A percentile compares a stretch with the other conserved stretches of the same genome.
Evolutionary conservation across 1,140 invertebrate genomes (phyloP).

Genomic region (Drosophila rhopaloa): DNA sequence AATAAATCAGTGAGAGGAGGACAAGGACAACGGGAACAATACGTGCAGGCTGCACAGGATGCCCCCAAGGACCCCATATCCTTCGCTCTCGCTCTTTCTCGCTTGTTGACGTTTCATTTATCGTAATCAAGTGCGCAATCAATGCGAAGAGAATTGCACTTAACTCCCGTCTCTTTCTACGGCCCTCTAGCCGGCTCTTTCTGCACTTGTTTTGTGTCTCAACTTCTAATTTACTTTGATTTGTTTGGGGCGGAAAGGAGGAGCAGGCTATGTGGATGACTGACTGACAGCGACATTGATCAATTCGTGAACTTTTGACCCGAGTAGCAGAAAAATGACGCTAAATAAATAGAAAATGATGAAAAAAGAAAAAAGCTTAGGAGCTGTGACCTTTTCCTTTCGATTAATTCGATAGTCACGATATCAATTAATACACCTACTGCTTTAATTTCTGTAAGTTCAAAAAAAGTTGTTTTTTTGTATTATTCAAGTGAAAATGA

Average conservation of each 20-base stretch:
- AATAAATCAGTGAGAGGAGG: slow-evolving; percentile 72
- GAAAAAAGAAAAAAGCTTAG: not conserved
- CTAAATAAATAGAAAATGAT: not conserved
- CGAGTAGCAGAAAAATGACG: not conserved
- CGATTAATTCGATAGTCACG: too few species aligned
- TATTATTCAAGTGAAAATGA: too few species aligned
- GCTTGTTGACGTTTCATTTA: slow-evolving; percentile 82
- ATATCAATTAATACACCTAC: too few species aligned
- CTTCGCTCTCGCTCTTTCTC: not conserved
- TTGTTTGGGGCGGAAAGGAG: slow-evolving; percentile 29
- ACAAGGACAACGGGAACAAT: slow-evolving; percentile 47
- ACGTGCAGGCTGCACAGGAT: slow-evolving; percentile 52
- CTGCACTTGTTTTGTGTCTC: slow-evolving; percentile 25
- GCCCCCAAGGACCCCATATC: slow-evolving; percentile 50
- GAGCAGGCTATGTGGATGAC: slow-evolving; percentile 13
- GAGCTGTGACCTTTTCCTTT: not conserved
- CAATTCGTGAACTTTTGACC: slow-evolving; percentile 33
- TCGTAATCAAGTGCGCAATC: slow-evolving; percentile 82
- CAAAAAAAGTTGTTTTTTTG: too few species aligned
- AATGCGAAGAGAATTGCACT: slow-evolving; percentile 80
- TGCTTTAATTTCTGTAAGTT: too few species aligned
- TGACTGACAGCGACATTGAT: slow-evolving; percentile 37
- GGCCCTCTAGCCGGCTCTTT: not conserved
- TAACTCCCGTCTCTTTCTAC: slow-evolving; percentile 32
- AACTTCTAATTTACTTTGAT: slow-evolving; percentile 76